Conservation (phyloP, 2,888 invertebrate genomes). For the Periphyllus acericola region DNA sequence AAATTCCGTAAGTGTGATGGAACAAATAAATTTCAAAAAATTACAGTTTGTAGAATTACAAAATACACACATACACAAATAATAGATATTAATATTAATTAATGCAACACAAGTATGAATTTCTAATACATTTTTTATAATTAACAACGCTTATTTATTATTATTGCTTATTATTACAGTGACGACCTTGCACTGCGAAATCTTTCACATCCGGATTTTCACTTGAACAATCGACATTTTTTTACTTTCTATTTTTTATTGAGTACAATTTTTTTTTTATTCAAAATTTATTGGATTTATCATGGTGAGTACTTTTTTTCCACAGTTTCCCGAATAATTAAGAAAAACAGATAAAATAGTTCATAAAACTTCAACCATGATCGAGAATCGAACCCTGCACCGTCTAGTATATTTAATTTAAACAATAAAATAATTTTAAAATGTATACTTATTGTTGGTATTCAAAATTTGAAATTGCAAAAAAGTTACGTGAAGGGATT, state of each 20-base stretch:
- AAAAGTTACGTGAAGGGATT: too few species aligned
- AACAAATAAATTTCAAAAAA: background rate
- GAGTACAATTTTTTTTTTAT: background rate
- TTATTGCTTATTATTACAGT: constrained; percentile 3
- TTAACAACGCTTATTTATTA: background rate
- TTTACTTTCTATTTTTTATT: background rate
- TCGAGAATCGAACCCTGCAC: too few species aligned
- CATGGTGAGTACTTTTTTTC: too few species aligned
- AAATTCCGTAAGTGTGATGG: background rate
- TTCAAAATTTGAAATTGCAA: too few species aligned
- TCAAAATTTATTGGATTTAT: background rate
- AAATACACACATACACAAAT: too few species aligned
- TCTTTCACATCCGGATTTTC: constrained; percentile 18
- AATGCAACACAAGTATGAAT: background rate
- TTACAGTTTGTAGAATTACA: background rate
- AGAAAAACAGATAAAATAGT: too few species aligned
- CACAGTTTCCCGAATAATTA: too few species aligned
- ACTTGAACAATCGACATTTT: constrained; percentile 27
- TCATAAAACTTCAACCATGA: too few species aligned
- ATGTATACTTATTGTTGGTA: too few species aligned
- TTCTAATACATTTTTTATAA: background rate
- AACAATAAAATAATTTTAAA: too few species aligned
- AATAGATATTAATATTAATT: background rate
- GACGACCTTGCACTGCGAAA: constrained; percentile 14
- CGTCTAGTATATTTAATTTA: too few species aligned